A percentile compares a stretch with the other conserved stretches of the same genome.
These are phyloP conservation scores for Theristus sp. DNA, from an alignment of 2,888 invertebrate species.

Conservation along the genomic window DNA sequence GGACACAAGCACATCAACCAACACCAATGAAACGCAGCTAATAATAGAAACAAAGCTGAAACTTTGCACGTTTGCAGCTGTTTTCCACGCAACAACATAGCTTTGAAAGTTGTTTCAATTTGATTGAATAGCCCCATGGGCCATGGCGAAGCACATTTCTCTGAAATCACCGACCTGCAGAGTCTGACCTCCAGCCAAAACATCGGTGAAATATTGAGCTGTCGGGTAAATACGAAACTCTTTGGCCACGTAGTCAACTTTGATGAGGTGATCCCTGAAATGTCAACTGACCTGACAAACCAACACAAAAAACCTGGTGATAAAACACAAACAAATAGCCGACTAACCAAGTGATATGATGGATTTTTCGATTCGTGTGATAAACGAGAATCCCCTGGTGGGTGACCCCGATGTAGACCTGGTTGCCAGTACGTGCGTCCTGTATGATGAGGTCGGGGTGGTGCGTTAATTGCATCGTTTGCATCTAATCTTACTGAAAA, in stretches of 20 bases:
- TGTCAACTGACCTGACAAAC: too few relatives aligned
- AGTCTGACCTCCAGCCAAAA: background rate
- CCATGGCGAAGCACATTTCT: too few relatives aligned
- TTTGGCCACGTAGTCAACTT: slow-evolving; percentile 87
- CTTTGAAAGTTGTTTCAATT: too few relatives aligned
- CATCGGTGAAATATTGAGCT: slow-evolving; percentile 9
- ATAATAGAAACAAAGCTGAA: too few relatives aligned
- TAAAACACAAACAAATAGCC: slow-evolving; percentile 1
- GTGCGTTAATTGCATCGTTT: too few relatives aligned
- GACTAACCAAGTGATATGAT: slow-evolving; percentile 73
- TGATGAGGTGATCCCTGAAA: slow-evolving; percentile 57
- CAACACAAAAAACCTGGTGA: slow-evolving; percentile 5
- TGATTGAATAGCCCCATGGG: too few relatives aligned
- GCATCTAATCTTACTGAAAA: background rate
- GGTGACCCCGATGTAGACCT: slow-evolving; percentile 81
- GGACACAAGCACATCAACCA: too few relatives aligned
- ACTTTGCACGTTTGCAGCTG: too few relatives aligned
- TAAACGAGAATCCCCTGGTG: slow-evolving; percentile 84
- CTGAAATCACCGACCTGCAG: slow-evolving; percentile 1
- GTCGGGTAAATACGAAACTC: slow-evolving; percentile 75
- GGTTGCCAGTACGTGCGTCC: slow-evolving; percentile 69
- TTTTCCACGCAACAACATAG: too few relatives aligned
- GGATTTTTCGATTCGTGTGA: slow-evolving; percentile 72
- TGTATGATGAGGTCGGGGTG: too few relatives aligned
- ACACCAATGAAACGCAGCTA: too few relatives aligned